These are phyloP conservation scores for Ophion ellenae DNA, from an alignment of 2,888 invertebrate genomes.

Conservation along the genomic window DNA sequence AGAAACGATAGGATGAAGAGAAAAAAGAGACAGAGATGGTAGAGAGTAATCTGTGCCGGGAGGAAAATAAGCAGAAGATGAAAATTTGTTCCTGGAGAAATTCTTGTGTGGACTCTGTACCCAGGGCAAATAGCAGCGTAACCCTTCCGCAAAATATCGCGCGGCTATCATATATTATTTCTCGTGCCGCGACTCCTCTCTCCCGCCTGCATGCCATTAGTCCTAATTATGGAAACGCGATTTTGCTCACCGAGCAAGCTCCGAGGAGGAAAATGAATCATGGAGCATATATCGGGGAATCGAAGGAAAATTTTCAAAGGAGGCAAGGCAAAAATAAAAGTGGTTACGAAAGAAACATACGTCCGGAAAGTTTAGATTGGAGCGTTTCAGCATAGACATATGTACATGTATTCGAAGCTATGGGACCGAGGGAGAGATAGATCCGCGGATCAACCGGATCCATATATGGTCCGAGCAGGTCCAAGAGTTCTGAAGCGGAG, in stretches of 20 bases:
- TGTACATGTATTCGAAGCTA: slow-evolving; percentile 53
- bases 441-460: slow-evolving; percentile 74
- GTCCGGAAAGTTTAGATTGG: slow-evolving; percentile 12
- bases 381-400: slow-evolving; percentile 15
- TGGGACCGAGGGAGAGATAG: slow-evolving; percentile 68
- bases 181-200: slow-evolving; percentile 20
- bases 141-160: slow-evolving; percentile 23
- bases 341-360: neutral
- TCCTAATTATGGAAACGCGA: slow-evolving; percentile 57
- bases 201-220: slow-evolving; percentile 44
- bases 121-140: slow-evolving; percentile 4
- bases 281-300: slow-evolving; percentile 18
- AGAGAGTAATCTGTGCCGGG: slow-evolving; percentile 49
- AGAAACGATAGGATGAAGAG: neutral
- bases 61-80: slow-evolving; percentile 44
- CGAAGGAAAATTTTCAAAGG: neutral
- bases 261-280: slow-evolving; percentile 55
- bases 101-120: slow-evolving; percentile 36
- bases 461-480: slow-evolving; percentile 76
- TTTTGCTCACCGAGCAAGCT: slow-evolving; percentile 21
- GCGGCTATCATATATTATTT: neutral
- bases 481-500: slow-evolving; percentile 57
- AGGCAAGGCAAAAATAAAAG: neutral
- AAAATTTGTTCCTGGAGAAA: slow-evolving; percentile 51
- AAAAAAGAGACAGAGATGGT: neutral